Conservation (phyloP, 2,113 vertebrate genomes). For the Elaphurus davidianus region DNA sequence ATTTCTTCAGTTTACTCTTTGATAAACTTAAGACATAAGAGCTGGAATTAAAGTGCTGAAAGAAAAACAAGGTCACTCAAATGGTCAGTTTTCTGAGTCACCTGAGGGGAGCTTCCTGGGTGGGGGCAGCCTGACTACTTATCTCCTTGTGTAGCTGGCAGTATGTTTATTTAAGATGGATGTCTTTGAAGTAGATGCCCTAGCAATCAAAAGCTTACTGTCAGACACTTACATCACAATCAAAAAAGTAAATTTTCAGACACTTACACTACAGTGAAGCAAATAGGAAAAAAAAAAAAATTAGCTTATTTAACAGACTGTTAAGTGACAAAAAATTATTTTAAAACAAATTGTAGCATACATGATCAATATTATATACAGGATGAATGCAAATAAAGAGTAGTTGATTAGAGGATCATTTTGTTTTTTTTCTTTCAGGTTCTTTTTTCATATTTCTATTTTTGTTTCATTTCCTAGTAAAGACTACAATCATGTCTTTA, state of each 20-base stretch:
- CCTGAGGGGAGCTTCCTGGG: neutral
- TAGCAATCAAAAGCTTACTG: neutral
- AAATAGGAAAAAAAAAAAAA: neutral
- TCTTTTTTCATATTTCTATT: slow-evolving; percentile 51
- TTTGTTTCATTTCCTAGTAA: neutral
- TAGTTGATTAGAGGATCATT: neutral
- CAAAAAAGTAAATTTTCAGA: neutral
- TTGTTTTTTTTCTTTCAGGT: slow-evolving; percentile 21
- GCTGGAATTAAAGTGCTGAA: neutral
- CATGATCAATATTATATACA: neutral
- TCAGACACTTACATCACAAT: neutral
- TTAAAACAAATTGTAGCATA: neutral
- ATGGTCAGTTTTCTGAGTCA: neutral
- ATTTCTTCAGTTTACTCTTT: neutral
- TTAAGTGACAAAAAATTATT: slow-evolving; percentile 17
- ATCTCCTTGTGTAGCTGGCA: neutral
- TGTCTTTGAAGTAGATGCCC: neutral
- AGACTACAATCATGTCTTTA: slow-evolving; percentile 16
- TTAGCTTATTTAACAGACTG: neutral
- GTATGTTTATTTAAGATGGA: neutral
- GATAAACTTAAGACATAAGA: neutral
- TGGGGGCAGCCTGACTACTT: neutral
- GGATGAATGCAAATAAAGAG: neutral
- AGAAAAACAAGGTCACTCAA: neutral
- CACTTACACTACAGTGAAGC: neutral